Evolutionary conservation across 2,113 vertebrate species (phyloP), one percentile per base, ranked within the genome.

Genomic region (Protobothrops flavoviridis): DNA sequence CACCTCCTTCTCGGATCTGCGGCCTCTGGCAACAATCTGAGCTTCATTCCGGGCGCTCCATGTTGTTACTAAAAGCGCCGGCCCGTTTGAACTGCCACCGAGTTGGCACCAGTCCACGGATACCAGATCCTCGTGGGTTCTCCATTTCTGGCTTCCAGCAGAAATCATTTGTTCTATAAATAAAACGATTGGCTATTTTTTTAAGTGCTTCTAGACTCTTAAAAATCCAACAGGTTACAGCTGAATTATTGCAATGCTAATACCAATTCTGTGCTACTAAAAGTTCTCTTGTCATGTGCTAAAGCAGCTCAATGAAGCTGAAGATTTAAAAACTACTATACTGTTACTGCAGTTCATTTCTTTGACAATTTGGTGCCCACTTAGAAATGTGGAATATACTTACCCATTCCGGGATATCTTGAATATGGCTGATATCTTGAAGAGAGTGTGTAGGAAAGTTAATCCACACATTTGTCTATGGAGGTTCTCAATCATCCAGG

Each of bases 1-100:
- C 45, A 97, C 97, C 98, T 97, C 96, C 94, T 96, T 94, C 94
- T 92, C 95, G 88, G 95, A 95, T 94, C 94, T 95, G 94, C 94
- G 97, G 96, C 97, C 96, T 96, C 92, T 95, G 94, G 96, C 97
- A 96, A 97, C 56, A 64, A 85, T 94, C 91, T 94, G 53, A 96
- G 23, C 43, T 88, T 95, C 88, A 85, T 93, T 59, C 43, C n/a
- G 21, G 12, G 94, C 91, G 95, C 64, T 90, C 96, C 10, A 33
- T 56, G 94, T 93, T 94, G 59, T 92, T 96, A 96, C 97, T 97
- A 96, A 97, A 96, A 74, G 95, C 88, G 87, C 90, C 93, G 97
- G 95, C 97, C 13, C 61, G 91, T 94, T 94, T 92, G 94, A 87
- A 93, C 55, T 5, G 88, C 88, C 91, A 88, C 95, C n/a, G 88